Evolutionary conservation across 2,888 invertebrate genomes (phyloP), one percentile per base, ranked within the genome.

Genomic region (Nasonovia ribisnigri): DNA sequence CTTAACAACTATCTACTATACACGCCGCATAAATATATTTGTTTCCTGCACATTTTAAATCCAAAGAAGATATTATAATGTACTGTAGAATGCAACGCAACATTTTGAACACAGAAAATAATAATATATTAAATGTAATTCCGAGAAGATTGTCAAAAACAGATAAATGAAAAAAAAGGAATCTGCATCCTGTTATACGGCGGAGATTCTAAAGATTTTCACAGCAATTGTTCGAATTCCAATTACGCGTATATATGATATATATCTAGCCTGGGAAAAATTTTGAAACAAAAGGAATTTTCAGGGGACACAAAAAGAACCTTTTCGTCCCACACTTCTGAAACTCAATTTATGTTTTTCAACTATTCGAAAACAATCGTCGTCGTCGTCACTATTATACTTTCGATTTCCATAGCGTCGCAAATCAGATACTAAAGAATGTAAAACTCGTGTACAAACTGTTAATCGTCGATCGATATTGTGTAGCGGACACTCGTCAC

Each of bases 261-360:
- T 67, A 36, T 36, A 77, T 8, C 36, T 86, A 43, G 42, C 26
- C 88, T 92, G 67, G 42, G 67, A 88, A 92, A 91, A 67, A n/a
- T 88, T 54, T 60, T 26, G 60, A 67, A 67, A 67, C 29, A 3
- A 20, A 46, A 88, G 54, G 92, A 92, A 92, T 92, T 92, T 88
- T 67, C 42, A 20, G n/a, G 3, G 84, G 2, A 92, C 24, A 87
- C 46, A 88, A 67, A 92, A 67, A 87, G 13, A 67, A 67, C 60
- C 46, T 88, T 88, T 88, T 77, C 77, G 48, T 36, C 67, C 16
- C 51, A n/a, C 67, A 88, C 48, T 92, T 88, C 84, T 43, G 77
- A 88, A 89, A 92, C 54, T 88, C 54, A 36, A 88, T 92, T 84
- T 88, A 77, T 42, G 60, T 87, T 91, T 90, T 88, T 88, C 36